These are phyloP conservation scores for Mastacembelus armatus DNA, from an alignment of 2,797 vertebrate species.

Conservation along the genomic window DNA sequence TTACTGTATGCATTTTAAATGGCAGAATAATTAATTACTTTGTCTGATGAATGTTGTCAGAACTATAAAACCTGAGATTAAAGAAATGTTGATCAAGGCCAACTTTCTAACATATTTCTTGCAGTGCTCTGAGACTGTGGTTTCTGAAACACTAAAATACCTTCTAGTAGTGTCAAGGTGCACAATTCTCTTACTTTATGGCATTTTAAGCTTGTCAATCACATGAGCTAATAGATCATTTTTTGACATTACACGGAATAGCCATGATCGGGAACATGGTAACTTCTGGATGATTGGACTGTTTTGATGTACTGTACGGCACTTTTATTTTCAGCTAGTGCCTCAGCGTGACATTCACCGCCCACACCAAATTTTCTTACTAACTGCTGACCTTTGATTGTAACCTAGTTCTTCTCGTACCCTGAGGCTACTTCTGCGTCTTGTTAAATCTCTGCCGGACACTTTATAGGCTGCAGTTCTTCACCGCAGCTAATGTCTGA, in stretches of 20 bases:
- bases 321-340: conserved; percentile 17
- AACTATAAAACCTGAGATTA: not conserved
- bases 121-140: not conserved
- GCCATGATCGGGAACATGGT: not conserved
- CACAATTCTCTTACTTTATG: not conserved
- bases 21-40: conserved; percentile 27
- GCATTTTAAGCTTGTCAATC: too few species aligned
- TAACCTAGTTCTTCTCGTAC: conserved; percentile 1
- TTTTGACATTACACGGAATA: not conserved
- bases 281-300: conserved; percentile 3
- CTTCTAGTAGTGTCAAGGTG: not conserved
- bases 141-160: not conserved
- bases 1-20: conserved; percentile 18
- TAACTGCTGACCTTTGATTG: conserved; percentile 16
- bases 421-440: conserved; percentile 4
- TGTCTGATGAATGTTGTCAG: not conserved
- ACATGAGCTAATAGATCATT: too few species aligned
- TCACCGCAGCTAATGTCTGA: not conserved
- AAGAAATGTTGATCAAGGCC: not conserved
- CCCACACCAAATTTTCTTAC: conserved; percentile 1
- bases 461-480: not conserved
- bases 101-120: not conserved
- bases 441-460: not conserved
- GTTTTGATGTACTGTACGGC: not conserved
- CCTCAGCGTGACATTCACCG: not conserved